A percentile compares a stretch with the other conserved stretches of the same genome.
These are phyloP conservation scores for Desmodus rotundus DNA, from an alignment of 2,113 vertebrate genomes.

Conservation along the genomic window DNA sequence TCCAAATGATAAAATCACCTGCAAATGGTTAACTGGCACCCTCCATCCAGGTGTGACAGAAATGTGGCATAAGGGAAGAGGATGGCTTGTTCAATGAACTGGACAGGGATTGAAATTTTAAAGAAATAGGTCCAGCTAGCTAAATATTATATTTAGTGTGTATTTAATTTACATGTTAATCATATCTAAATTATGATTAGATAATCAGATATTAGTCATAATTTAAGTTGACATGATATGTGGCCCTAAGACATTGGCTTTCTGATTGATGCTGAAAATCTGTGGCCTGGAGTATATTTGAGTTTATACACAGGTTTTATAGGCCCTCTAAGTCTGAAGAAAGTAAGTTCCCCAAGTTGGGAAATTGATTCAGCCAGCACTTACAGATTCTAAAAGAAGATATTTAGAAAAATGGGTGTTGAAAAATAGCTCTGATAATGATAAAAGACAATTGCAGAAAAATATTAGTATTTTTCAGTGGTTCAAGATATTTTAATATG, in stretches of 20 bases:
- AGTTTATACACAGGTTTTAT: not conserved
- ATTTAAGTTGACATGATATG: not conserved
- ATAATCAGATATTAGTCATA: not conserved
- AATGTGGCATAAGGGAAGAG: not conserved
- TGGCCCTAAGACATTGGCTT: not conserved
- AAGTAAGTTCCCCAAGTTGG: not conserved
- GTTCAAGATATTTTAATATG: not conserved
- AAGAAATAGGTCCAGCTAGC: not conserved
- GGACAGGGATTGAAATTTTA: not conserved
- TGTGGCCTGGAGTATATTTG: not conserved
- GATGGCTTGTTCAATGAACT: not conserved
- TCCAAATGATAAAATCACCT: not conserved
- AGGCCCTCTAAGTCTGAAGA: not conserved
- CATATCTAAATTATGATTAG: too few relatives aligned
- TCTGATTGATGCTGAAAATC: constrained; percentile 9
- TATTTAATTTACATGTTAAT: not conserved
- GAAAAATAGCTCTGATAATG: not conserved
- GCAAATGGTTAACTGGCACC: not conserved
- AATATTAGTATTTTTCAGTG: not conserved
- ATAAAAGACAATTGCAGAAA: not conserved
- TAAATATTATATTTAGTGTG: not conserved
- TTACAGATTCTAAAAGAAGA: not conserved
- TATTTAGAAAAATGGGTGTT: not conserved
- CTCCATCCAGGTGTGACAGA: not conserved
- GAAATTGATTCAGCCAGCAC: not conserved